phyloP scores from a whole-genome alignment of 1,140 invertebrate genomes.

The Cataglyphis hispanica region DNA sequence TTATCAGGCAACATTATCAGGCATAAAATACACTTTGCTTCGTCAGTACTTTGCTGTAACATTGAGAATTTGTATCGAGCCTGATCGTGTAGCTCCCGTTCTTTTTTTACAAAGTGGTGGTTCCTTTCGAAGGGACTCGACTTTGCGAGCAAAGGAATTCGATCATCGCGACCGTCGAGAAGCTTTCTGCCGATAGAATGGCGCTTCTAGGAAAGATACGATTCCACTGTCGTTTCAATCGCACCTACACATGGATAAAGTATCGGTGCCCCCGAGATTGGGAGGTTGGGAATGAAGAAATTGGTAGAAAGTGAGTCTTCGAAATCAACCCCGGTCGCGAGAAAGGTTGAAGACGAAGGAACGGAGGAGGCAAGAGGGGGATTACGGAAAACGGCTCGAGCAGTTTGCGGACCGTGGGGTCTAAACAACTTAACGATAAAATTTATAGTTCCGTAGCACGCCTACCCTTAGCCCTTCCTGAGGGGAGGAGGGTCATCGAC shows the following conservation, averaged over 20 bases:
- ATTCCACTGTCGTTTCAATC: slow-evolving; percentile 69
- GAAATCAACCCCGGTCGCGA: slow-evolving; percentile 78
- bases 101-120: not conserved
- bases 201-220: slow-evolving; percentile 68
- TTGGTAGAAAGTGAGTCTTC: slow-evolving; percentile 77
- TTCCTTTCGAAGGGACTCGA: slow-evolving; percentile 32
- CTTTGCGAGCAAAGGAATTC: slow-evolving; percentile 62
- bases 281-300: slow-evolving; percentile 59
- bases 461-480: slow-evolving; percentile 81
- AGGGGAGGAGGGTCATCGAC: slow-evolving; percentile 57
- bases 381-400: slow-evolving; percentile 52
- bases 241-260: slow-evolving; percentile 25
- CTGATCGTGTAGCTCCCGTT: slow-evolving; percentile 18
- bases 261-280: slow-evolving; percentile 36
- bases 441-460: slow-evolving; percentile 86
- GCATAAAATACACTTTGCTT: not conserved
- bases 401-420: slow-evolving; percentile 77
- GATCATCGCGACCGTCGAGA: slow-evolving; percentile 56
- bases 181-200: slow-evolving; percentile 69
- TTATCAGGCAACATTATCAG: not conserved
- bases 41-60: not conserved
- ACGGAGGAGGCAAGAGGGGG: not conserved
- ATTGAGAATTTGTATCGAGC: not conserved
- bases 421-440: slow-evolving; percentile 87
- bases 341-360: slow-evolving; percentile 29